A percentile compares a stretch with the other conserved stretches of the same genome.
These are phyloP conservation scores for Odontophorus gujanensis DNA, from an alignment of 2,113 vertebrate genomes.

Conservation along the genomic window DNA sequence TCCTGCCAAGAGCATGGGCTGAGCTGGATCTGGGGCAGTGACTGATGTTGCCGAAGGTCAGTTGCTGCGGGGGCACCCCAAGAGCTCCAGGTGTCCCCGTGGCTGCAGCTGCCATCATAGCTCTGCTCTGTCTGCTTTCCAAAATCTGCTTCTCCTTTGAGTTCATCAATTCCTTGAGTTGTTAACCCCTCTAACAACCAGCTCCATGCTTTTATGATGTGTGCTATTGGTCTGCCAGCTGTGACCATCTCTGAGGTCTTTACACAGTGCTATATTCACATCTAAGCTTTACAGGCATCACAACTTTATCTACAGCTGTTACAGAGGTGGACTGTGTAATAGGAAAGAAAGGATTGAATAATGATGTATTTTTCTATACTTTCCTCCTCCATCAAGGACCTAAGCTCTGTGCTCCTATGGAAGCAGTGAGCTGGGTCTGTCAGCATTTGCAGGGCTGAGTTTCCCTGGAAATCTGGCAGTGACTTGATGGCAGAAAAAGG, in stretches of 20 bases:
- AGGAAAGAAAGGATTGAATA: background rate
- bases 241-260: background rate
- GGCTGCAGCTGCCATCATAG: background rate
- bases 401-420: background rate
- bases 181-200: constrained; percentile 16
- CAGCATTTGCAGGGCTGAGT: background rate
- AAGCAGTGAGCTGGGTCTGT: background rate
- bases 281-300: background rate
- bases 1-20: constrained; percentile 49
- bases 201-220: background rate
- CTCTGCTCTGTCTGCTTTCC: background rate
- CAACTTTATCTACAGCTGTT: background rate
- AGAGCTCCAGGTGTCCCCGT: accelerated
- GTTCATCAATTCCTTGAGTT: constrained; percentile 14
- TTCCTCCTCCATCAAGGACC: background rate
- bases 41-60: constrained; percentile 10
- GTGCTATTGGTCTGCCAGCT: constrained; percentile 6
- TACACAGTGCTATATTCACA: background rate
- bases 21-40: background rate
- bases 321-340: background rate
- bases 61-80: background rate
- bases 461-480: background rate
- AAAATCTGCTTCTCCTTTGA: background rate
- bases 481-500: background rate
- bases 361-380: background rate